Conservation (phyloP, 2,888 invertebrate genomes). For the Meliscaeva auricollis region DNA sequence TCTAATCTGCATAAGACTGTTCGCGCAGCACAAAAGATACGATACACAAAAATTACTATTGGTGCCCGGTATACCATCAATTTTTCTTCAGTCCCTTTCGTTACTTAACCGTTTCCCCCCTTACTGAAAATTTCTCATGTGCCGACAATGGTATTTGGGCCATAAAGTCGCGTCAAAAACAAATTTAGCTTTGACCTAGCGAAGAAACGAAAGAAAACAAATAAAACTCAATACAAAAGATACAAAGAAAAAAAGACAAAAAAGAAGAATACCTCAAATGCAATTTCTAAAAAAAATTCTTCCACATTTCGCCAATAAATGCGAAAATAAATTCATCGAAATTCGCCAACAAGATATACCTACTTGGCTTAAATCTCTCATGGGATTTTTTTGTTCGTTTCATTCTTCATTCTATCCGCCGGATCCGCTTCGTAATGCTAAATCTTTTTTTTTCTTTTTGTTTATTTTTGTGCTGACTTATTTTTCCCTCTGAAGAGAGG, state of each 20-base stretch:
- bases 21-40: not conserved
- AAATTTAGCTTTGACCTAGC: constrained; percentile 64
- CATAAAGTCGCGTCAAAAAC: constrained; percentile 64
- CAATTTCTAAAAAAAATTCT: constrained; percentile 66
- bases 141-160: constrained; percentile 53
- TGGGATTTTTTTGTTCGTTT: constrained; percentile 19
- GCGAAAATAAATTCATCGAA: constrained; percentile 63
- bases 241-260: not conserved
- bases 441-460: too few relatives aligned
- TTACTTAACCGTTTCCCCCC: not conserved
- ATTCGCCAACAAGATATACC: constrained; percentile 41
- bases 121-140: not conserved
- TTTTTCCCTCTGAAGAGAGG: constrained; percentile 39
- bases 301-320: constrained; percentile 68
- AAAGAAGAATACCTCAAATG: constrained; percentile 18
- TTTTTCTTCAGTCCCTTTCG: not conserved
- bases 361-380: constrained; percentile 42
- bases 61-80: not conserved
- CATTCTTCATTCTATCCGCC: not conserved
- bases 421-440: constrained; percentile 22
- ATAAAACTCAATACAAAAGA: constrained; percentile 3
- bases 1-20: constrained; percentile 13
- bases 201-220: not conserved
- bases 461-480: not conserved
- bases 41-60: not conserved